Evolutionary conservation across 1,140 invertebrate species (phyloP), one percentile per base, ranked within the genome.

Genomic region (Drosophila tristis): DNA sequence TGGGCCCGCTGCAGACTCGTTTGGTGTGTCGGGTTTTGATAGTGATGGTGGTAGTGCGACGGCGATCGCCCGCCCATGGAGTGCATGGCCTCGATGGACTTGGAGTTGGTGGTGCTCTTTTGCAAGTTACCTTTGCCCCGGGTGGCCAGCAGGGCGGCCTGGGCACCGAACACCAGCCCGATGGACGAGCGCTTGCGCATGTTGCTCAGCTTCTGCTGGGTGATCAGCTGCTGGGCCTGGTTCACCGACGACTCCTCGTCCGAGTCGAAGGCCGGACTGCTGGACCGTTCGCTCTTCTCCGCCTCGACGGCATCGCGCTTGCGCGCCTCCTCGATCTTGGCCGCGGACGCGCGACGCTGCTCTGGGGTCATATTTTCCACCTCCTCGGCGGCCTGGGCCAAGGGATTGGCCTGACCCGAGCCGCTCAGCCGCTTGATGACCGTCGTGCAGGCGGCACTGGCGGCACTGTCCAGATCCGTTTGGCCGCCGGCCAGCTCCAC

Each of bases 181-280:
- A 92, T 92, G 47, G 91, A 92, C 6, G 91, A 92, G 5, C 91
- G 82, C 59, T 92, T 92, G 7, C 91, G 61, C 51, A 92, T 48
- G 53, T 92, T 92, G 49, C 77, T 74, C 11, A 92, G 44, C 50
- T 92, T 92, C 73, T 92, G 89, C 42, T 91, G 91, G 31, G 79
- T 82, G 45, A 86, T 74, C 50, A 86, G 53, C 68, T 86, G 87
- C 35, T 92, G 91, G 8, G 78, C 73, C 23, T 91, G 92, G 26
- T 92, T 92, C 1, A 92, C 91, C 0, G 94, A 93, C 67, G 96
- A 97, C 67, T 97, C 96, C 49, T 99, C 98, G 92, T 99, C 98
- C 0, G 98, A 99, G 72, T 99, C 98, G 92, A 99, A 99, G 0
- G 97, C 97, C 0, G 98, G 98, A 91, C 97, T 98, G 84, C 97